Percentiles rank a stretch among this genome's conserved stretches.
These are phyloP conservation scores for Ophioninae sp. DNA, from an alignment of 2,888 invertebrate species.

Conservation along the genomic window DNA sequence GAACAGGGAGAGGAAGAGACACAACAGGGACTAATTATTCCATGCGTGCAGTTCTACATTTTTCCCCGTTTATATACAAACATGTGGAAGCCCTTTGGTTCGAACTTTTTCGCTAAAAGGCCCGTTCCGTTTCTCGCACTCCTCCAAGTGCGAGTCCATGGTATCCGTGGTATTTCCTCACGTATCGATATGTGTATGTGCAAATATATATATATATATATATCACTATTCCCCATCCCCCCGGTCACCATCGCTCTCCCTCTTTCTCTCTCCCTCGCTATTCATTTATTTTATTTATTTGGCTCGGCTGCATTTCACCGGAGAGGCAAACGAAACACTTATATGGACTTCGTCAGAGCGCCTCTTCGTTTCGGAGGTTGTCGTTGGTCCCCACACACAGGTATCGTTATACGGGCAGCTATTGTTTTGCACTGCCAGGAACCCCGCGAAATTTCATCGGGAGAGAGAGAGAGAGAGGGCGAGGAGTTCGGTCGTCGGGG, in stretches of 20 bases:
- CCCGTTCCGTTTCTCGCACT: conserved; percentile 29
- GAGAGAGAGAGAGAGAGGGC: conserved; percentile 52
- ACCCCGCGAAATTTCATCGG: conserved; percentile 56
- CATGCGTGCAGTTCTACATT: conserved; percentile 71
- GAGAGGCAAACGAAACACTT: conserved; percentile 78
- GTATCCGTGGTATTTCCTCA: conserved; percentile 57
- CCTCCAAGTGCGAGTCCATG: conserved; percentile 54
- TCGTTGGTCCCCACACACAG: conserved; percentile 12
- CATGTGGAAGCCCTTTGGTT: neutral
- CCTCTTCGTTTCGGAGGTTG: conserved; percentile 73
- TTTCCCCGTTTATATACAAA: neutral
- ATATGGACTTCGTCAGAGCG: conserved; percentile 79
- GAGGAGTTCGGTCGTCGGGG: conserved; percentile 48
- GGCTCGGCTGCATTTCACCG: conserved; percentile 78
- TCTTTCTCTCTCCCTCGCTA: conserved; percentile 61
- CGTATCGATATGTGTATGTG: neutral
- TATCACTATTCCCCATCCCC: too few relatives aligned
- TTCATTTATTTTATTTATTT: conserved; percentile 75
- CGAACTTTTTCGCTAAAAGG: conserved; percentile 29
- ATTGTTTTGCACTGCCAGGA: conserved; percentile 79
- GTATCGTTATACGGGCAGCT: conserved; percentile 76
- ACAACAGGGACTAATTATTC: conserved; percentile 80
- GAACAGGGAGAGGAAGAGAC: conserved; percentile 61
- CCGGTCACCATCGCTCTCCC: neutral
- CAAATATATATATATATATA: too few relatives aligned